Base-by-base conservation (phyloP, 2,797 vertebrate species). In the Simalia tracyae region DNA sequence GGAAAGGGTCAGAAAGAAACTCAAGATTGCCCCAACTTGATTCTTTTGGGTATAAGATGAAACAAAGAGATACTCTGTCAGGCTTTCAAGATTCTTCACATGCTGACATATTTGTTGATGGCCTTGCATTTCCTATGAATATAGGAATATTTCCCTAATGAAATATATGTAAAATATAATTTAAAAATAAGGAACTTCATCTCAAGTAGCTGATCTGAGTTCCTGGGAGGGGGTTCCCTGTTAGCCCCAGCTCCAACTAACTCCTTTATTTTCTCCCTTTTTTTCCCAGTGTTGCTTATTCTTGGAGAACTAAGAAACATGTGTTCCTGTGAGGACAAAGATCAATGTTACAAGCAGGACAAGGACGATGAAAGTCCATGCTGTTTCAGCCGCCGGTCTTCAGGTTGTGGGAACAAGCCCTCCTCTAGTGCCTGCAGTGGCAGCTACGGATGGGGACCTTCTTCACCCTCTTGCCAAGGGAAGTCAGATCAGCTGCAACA, bases 371-470 rank as follows among this genome's bases (percentile, higher is more conserved):
- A 92, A 11, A 1, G 1, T 1, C 26, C 88, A 6, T 11, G 17
- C 12, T 12, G 84, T 12, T 0, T 4, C 42, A 7, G 6, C 60
- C 28, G n/a, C n/a, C 5, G 19, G 19, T 11, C 4, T 12, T 42
- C 24, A 0, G 4, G 36, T 9, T 17, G 5, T 0, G 0, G 90
- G 36, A 42, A 19, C 0, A 19, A 63, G 0, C 36, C 93, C 2
- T 87, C 91, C 0, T 11, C 7, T 87, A 56, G 86, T 0, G 91
- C 76, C 0, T 95, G 88, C 0, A 61, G 61, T 72, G 86, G n/a
- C 0, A 94, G 93, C 36, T 86, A 64, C 0, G 0, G 3, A 22
- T 76, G 42, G 3, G 3, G 87, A 5, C 4, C 64, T 0, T 90
- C 76, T 1, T 91, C 91, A 1, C 15, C 12, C 5, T 2, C 1